Evolutionary conservation across 2,797 vertebrate genomes (phyloP).

Genomic region (Notolabrus celidotus): DNA sequence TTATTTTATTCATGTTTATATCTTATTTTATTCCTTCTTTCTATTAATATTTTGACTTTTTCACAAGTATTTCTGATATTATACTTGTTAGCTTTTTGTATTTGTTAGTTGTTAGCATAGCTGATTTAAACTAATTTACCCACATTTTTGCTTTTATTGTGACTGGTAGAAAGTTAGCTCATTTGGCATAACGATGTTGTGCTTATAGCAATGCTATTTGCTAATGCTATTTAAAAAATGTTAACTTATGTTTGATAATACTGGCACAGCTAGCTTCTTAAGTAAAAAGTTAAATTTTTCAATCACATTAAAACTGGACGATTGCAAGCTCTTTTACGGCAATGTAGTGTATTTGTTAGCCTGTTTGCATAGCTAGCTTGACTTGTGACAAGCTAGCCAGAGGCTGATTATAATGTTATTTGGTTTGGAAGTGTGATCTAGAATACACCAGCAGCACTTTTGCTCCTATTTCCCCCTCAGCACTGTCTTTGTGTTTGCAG

Average conservation of each 20-base stretch:
- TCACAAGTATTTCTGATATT: too few relatives aligned
- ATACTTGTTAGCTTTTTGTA: background rate
- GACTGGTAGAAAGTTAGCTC: too few relatives aligned
- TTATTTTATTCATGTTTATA: too few relatives aligned
- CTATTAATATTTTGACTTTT: too few relatives aligned
- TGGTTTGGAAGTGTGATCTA: constrained; percentile 22
- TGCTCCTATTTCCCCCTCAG: background rate
- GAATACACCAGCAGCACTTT: background rate
- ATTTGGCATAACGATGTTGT: too few relatives aligned
- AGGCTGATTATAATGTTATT: constrained; percentile 35
- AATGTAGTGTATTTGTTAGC: background rate
- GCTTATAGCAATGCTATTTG: too few relatives aligned
- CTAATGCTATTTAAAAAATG: too few relatives aligned
- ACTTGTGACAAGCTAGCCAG: background rate
- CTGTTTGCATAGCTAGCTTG: background rate
- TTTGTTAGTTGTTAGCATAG: background rate
- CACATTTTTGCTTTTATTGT: background rate
- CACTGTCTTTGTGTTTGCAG: constrained; percentile 22
- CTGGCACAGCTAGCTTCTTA: too few relatives aligned
- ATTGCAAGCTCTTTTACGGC: background rate
- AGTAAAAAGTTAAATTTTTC: background rate
- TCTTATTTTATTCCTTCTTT: too few relatives aligned
- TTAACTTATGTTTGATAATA: too few relatives aligned
- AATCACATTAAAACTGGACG: background rate
- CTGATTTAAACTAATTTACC: background rate